phyloP scores from a whole-genome alignment of 1,140 invertebrate genomes.

The Drosophila lacertosa region DNA sequence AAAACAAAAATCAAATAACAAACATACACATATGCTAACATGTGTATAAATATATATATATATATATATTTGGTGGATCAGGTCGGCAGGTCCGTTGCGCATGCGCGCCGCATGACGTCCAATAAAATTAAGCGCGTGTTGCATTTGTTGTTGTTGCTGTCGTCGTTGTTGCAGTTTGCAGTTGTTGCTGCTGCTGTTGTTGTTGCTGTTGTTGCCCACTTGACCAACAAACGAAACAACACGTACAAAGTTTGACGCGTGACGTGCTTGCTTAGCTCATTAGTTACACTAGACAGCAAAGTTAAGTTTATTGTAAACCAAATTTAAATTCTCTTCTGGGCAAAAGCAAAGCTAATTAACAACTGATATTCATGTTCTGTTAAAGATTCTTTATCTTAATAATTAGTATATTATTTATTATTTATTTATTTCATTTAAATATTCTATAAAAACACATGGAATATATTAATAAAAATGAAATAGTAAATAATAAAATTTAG shows the following conservation, averaged over 20 bases:
- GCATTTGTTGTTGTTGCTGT: slow-evolving; percentile 68
- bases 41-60: not conserved
- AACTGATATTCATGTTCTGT: too few relatives aligned
- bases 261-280: slow-evolving; percentile 61
- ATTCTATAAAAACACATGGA: too few relatives aligned
- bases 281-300: slow-evolving; percentile 52
- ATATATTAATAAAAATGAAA: too few relatives aligned
- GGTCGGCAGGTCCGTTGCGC: slow-evolving; percentile 61
- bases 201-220: slow-evolving; percentile 58
- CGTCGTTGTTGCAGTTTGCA: slow-evolving; percentile 27
- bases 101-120: slow-evolving; percentile 76
- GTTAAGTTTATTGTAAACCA: not conserved
- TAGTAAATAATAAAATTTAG: too few relatives aligned
- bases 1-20: slow-evolving; percentile 39
- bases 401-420: too few relatives aligned
- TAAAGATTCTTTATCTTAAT: too few relatives aligned
- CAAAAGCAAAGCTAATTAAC: too few relatives aligned
- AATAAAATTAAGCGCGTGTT: slow-evolving; percentile 82
- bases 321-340: not conserved
- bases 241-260: slow-evolving; percentile 77
- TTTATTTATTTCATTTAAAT: too few relatives aligned
- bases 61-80: slow-evolving; percentile 42
- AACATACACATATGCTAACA: not conserved
- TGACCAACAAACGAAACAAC: slow-evolving; percentile 81
- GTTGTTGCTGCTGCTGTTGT: slow-evolving; percentile 32